Evolutionary conservation across 2,888 invertebrate genomes (phyloP).

Genomic region (Cephus pygmeus): DNA sequence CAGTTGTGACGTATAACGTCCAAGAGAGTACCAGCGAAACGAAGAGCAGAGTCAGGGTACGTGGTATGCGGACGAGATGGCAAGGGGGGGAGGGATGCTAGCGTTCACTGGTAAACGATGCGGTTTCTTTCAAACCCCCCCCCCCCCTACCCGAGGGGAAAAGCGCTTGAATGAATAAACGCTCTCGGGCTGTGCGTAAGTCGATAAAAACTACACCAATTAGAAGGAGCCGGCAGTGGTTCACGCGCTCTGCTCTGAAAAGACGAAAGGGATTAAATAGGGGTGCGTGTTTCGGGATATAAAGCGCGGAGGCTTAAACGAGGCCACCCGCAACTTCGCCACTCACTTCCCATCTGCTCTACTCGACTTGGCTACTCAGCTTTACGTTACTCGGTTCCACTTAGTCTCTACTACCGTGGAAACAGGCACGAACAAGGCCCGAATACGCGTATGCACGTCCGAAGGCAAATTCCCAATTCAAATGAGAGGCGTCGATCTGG

Average conservation of each 20-base stretch:
- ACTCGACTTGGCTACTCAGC: background rate
- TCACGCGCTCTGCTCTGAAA: slow-evolving; percentile 35
- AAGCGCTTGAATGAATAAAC: slow-evolving; percentile 56
- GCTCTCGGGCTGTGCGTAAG: slow-evolving; percentile 39
- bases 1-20: background rate
- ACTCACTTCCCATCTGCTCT: background rate
- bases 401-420: background rate
- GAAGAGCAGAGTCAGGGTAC: background rate
- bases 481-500: slow-evolving; percentile 36
- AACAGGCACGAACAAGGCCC: slow-evolving; percentile 17
- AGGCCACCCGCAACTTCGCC: slow-evolving; percentile 35
- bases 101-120: slow-evolving; percentile 58
- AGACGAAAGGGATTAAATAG: slow-evolving; percentile 40
- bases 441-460: slow-evolving; percentile 28
- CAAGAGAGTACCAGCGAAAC: background rate
- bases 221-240: slow-evolving; percentile 47
- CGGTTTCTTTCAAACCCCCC: slow-evolving; percentile 58
- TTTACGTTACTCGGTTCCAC: background rate
- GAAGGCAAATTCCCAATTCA: slow-evolving; percentile 38
- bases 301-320: slow-evolving; percentile 40
- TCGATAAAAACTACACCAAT: slow-evolving; percentile 60
- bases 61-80: background rate
- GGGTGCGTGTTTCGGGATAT: slow-evolving; percentile 40
- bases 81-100: slow-evolving; percentile 16
- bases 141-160: slow-evolving; percentile 30